Evolutionary conservation across 2,888 invertebrate genomes (phyloP).

Genomic region (Tachystola acroxantha): DNA sequence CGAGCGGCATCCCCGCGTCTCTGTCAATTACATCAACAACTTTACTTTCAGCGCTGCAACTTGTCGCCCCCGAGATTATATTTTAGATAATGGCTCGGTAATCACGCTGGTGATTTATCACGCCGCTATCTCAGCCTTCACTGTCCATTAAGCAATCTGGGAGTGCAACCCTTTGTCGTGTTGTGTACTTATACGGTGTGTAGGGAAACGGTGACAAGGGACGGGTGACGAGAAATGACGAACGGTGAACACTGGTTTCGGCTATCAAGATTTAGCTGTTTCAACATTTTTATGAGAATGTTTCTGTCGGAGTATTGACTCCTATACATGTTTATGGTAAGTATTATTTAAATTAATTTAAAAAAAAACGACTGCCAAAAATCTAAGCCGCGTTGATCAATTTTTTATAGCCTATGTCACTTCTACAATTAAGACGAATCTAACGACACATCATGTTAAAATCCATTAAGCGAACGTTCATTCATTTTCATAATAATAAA

Average conservation of each 20-base stretch:
- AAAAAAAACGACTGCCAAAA: no score
- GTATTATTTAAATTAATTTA: no score
- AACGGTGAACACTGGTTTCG: not conserved
- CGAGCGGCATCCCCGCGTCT: constrained; percentile 20
- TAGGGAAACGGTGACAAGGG: constrained; percentile 8
- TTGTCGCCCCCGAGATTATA: constrained; percentile 69
- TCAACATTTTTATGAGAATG: no score
- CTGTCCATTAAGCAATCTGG: constrained; percentile 76
- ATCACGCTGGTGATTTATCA: constrained; percentile 76
- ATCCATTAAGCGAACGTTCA: no score
- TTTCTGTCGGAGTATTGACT: no score
- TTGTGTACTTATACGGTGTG: constrained; percentile 9
- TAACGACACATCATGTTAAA: no score
- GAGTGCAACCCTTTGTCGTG: constrained; percentile 65
- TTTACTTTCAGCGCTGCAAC: constrained; percentile 40
- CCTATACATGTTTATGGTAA: no score
- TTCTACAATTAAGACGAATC: no score
- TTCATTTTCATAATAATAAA: no score
- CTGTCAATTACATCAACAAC: constrained; percentile 63
- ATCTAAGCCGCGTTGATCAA: no score
- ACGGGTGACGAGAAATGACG: not conserved
- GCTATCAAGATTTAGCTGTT: not conserved
- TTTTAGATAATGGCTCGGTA: constrained; percentile 75
- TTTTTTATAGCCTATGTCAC: no score
- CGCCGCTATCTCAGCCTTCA: constrained; percentile 72